phyloP scores from a whole-genome alignment of 2,888 invertebrate genomes.

The Cremastobaeus sp. region DNA sequence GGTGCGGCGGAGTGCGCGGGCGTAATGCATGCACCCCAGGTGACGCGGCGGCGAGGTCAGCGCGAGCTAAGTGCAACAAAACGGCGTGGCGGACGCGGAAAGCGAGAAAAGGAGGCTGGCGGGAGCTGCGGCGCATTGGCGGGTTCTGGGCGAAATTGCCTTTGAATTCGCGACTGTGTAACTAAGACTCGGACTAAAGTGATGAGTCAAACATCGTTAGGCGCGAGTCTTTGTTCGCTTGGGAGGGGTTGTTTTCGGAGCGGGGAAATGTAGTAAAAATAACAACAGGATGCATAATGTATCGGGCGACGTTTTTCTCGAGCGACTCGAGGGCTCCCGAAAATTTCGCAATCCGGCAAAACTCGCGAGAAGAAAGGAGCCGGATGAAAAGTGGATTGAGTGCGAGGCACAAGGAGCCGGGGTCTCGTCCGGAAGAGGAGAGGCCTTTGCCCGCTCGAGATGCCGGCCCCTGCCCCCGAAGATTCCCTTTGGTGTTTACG shows the following conservation, averaged over 20 bases:
- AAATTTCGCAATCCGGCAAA: conserved; percentile 59
- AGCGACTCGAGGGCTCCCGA: conserved; percentile 62
- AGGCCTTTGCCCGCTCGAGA: conserved; percentile 61
- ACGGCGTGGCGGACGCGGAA: neutral
- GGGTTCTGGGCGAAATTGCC: too few relatives aligned
- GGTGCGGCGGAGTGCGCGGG: neutral
- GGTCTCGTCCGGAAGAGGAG: conserved; percentile 57
- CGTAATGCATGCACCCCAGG: conserved; percentile 21
- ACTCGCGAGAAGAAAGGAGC: conserved; percentile 58
- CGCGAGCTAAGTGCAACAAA: conserved; percentile 5
- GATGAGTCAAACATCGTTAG: conserved; percentile 59
- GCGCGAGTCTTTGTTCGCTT: conserved; percentile 38
- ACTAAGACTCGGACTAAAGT: conserved; percentile 51
- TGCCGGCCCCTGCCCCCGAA: conserved; percentile 31
- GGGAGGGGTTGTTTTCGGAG: conserved; percentile 19
- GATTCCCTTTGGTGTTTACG: conserved; percentile 57
- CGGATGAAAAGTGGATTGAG: conserved; percentile 45
- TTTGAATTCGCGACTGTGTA: conserved; percentile 39
- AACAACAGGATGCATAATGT: conserved; percentile 3
- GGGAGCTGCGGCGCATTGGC: conserved; percentile 17
- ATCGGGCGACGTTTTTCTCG: conserved; percentile 63
- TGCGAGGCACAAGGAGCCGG: conserved; percentile 41
- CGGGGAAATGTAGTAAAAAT: neutral
- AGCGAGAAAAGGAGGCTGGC: neutral
- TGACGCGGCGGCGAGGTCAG: conserved; percentile 6